phyloP scores from a whole-genome alignment of 1,140 invertebrate species.

The Calephelis virginiensis region DNA sequence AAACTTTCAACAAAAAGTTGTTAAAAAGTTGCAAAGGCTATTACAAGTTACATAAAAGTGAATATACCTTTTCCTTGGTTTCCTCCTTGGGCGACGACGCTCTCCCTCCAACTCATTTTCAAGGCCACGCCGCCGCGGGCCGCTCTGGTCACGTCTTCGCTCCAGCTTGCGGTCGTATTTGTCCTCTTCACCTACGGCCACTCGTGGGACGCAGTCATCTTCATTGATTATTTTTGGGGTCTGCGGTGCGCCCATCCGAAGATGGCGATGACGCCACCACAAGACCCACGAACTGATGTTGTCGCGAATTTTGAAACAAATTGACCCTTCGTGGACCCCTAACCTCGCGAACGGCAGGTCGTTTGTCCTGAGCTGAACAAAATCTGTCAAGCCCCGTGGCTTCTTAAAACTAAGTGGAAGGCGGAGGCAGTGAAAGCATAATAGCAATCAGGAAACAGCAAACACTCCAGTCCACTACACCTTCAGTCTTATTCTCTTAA shows the following conservation, averaged over 20 bases:
- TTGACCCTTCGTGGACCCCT: conserved; percentile 31
- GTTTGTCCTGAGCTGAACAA: conserved; percentile 37
- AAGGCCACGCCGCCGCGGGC: conserved; percentile 59
- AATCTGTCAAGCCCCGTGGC: conserved; percentile 34
- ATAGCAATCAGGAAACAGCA: conserved; percentile 44
- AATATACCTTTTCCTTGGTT: conserved; percentile 54
- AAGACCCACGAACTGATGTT: conserved; percentile 72
- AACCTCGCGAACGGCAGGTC: conserved; percentile 44
- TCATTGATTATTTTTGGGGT: conserved; percentile 66
- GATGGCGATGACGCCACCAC: conserved; percentile 73
- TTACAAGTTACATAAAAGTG: not conserved
- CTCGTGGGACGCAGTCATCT: conserved; percentile 57
- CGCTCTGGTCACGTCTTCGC: conserved; percentile 42
- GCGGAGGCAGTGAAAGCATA: conserved; percentile 59
- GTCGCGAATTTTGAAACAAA: conserved; percentile 66
- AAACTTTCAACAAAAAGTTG: not conserved
- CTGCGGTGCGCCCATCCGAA: conserved; percentile 75
- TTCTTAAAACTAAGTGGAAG: conserved; percentile 49
- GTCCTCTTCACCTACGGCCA: conserved; percentile 56
- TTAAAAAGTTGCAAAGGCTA: not conserved
- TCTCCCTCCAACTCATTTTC: conserved; percentile 64
- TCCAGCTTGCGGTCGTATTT: conserved; percentile 59
- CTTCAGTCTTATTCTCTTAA: conserved; percentile 44
- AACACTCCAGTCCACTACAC: conserved; percentile 36
- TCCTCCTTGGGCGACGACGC: conserved; percentile 50